Evolutionary conservation across 1,140 invertebrate species (phyloP).

Genomic region (Monomorium pharaonis): DNA sequence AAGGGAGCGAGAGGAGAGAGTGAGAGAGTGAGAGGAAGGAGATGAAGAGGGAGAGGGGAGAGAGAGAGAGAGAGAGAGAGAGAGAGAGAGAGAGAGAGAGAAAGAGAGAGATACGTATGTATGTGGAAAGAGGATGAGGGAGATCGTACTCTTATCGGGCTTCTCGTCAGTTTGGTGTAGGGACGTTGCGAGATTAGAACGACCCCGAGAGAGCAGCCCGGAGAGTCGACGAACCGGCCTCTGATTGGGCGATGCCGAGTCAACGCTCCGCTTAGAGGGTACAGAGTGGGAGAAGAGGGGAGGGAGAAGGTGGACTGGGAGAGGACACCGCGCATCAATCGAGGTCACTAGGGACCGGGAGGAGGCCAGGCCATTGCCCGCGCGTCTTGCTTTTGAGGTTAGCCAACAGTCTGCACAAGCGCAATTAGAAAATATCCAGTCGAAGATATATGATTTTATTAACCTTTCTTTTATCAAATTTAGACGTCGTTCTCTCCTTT

Average conservation of each 20-base stretch:
- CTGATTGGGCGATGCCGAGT: slow-evolving; percentile 72
- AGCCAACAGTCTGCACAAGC: slow-evolving; percentile 74
- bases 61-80: not conserved
- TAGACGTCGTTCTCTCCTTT: not conserved
- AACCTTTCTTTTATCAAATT: slow-evolving; percentile 30
- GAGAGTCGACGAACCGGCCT: slow-evolving; percentile 73
- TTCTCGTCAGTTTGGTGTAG: slow-evolving; percentile 76
- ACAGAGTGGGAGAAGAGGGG: not conserved
- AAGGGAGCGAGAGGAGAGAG: slow-evolving; percentile 2
- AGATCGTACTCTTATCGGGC: slow-evolving; percentile 74
- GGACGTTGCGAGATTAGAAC: slow-evolving; percentile 76
- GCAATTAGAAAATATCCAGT: slow-evolving; percentile 81
- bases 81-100: not conserved
- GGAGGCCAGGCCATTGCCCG: slow-evolving; percentile 83
- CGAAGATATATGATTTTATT: slow-evolving; percentile 50
- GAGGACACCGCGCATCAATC: slow-evolving; percentile 79
- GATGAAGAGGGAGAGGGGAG: not conserved
- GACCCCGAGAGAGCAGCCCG: slow-evolving; percentile 73
- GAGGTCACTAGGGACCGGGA: slow-evolving; percentile 82
- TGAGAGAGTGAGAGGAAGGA: slow-evolving; percentile 2
- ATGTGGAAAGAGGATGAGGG: slow-evolving; percentile 33
- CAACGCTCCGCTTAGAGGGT: slow-evolving; percentile 69
- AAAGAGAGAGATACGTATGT: not conserved
- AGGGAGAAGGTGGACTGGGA: slow-evolving; percentile 64
- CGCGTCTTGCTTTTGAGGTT: slow-evolving; percentile 81